phyloP scores from a whole-genome alignment of 2,797 vertebrate genomes.

The Sebastes cheni region DNA sequence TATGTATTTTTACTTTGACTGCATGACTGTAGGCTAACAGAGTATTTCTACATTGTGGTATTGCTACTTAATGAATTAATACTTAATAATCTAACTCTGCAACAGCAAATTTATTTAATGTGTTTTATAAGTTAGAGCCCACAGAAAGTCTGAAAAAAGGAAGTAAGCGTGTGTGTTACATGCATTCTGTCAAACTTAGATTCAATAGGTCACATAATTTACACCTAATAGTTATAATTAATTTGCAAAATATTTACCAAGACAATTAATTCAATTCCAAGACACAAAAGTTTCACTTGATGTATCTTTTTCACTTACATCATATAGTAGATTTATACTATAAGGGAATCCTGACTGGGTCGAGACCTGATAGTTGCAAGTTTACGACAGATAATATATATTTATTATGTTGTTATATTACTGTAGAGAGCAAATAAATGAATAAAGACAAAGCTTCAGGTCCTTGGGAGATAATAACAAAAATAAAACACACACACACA shows the following conservation, averaged over 20 bases:
- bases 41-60: not conserved
- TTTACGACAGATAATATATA: not conserved
- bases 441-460: not conserved
- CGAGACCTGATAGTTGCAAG: not conserved
- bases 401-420: too few relatives aligned
- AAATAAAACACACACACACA: not conserved
- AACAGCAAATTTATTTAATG: not conserved
- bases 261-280: not conserved
- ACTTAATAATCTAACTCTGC: not conserved
- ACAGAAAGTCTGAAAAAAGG: not conserved
- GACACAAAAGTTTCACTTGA: not conserved
- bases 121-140: not conserved
- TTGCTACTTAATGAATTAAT: not conserved
- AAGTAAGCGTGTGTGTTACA: not conserved
- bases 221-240: not conserved
- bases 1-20: too few relatives aligned
- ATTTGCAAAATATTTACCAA: not conserved
- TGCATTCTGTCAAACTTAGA: too few relatives aligned
- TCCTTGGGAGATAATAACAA: not conserved
- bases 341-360: not conserved
- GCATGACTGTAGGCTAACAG: too few relatives aligned
- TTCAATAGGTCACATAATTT: not conserved
- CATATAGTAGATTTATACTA: not conserved
- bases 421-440: not conserved
- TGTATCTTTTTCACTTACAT: not conserved